Evolutionary conservation across 2,888 invertebrate genomes (phyloP), one percentile per base, ranked within the genome.

Genomic region (Drosophila bunnanda): DNA sequence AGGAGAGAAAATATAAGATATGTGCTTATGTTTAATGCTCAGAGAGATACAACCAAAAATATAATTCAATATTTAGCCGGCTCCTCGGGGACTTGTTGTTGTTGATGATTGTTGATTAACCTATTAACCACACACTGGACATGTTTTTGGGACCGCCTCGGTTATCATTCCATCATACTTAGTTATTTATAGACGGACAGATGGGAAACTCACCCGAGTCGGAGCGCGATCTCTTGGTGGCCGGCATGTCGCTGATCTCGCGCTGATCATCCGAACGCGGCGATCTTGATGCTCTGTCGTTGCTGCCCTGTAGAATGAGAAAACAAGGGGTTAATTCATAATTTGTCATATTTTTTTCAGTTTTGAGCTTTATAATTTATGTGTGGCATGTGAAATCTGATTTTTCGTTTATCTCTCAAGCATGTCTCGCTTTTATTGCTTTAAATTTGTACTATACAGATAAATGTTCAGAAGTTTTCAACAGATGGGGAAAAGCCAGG

Each of bases 271-370:
- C 86, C 67, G 90, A 89, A 77, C 91, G 90, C 56, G 91, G 91
- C 34, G 91, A 91, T 68, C 90, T 90, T 32, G 91, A 90, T 80
- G 91, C 91, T 86, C 91, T 86, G 79, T 91, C 91, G 80, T 91
- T 91, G 78, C 91, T 91, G 68, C 91, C 91, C 91, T 91, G 75
- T n/a, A 53, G 20, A 52, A 52, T 34, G 15, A 22, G 53, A 28
- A 56, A 52, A 70, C 55, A 39, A 22, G 10, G 22, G 22, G 15
- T 43, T 54, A 52, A 6, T 46, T 34, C 6, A 44, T 9, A 44
- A 38, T 22, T 38, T 43, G 43, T 12, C 4, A 41, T 15, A 34
- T 34, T 32, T 32, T 12, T 20, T 8, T 7, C 7, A 8, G 7
- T 44, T 8, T 28, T 46, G 0, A 28, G 30, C 1, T 2, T 34